These are phyloP conservation scores for Baccha elongata DNA, from an alignment of 2,888 invertebrate genomes.

Conservation along the genomic window DNA sequence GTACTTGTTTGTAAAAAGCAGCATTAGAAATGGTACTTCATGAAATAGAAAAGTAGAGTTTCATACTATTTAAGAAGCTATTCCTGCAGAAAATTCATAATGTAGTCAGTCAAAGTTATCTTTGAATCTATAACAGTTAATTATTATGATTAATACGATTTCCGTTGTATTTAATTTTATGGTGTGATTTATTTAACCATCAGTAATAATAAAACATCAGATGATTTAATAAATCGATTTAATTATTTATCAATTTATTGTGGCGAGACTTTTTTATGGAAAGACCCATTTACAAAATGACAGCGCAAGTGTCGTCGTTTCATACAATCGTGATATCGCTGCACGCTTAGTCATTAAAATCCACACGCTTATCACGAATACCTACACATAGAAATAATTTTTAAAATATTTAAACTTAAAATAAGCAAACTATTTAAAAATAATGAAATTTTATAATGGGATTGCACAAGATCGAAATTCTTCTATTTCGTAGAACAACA, in stretches of 20 bases:
- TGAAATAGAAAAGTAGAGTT: too few relatives aligned
- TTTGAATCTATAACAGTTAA: too few relatives aligned
- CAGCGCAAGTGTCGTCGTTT: background rate
- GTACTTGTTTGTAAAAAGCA: too few relatives aligned
- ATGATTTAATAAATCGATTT: background rate
- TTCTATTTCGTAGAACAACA: background rate
- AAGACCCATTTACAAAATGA: constrained; percentile 4
- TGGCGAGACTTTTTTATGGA: background rate
- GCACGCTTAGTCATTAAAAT: background rate
- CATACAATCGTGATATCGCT: background rate
- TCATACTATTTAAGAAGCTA: too few relatives aligned
- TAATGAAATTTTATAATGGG: background rate
- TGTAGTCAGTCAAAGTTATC: too few relatives aligned
- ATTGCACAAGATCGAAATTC: constrained; percentile 2
- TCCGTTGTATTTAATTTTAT: too few relatives aligned
- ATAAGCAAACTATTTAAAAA: background rate
- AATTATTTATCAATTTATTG: constrained; percentile 1
- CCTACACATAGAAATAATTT: constrained; percentile 1
- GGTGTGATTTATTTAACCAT: too few relatives aligned
- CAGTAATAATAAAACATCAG: background rate
- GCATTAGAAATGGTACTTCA: too few relatives aligned
- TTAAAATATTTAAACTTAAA: background rate
- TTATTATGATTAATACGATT: too few relatives aligned
- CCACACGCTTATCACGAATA: constrained; percentile 5
- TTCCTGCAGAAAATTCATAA: too few relatives aligned